Percentiles rank a stretch among this genome's conserved stretches.
Evolutionary conservation across 64 coral and sea anemone species (phyloP).

Genomic region (Montipora cactus): DNA sequence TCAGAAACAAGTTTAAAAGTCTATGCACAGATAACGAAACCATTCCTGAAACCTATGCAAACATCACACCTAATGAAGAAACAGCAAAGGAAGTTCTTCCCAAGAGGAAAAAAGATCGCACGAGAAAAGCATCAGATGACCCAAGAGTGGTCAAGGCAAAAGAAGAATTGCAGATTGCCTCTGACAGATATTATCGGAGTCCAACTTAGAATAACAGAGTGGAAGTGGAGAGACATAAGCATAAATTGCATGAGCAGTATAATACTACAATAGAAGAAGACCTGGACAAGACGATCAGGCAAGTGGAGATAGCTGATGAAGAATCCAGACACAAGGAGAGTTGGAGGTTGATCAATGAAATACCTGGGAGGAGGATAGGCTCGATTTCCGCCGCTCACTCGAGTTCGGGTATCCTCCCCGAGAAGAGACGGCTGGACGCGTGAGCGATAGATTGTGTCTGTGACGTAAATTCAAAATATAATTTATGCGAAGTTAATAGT

Average conservation of each 20-base stretch:
- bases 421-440: no score
- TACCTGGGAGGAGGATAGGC: slow-evolving; percentile 4
- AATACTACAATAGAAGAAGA: background rate
- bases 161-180: slow-evolving; percentile 4
- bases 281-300: slow-evolving; percentile 17
- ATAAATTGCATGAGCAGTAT: background rate
- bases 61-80: background rate
- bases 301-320: background rate
- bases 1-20: background rate
- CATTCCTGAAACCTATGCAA: background rate
- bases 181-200: background rate
- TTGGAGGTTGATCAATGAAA: slow-evolving; percentile 20
- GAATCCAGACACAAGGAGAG: background rate
- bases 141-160: slow-evolving; percentile 15
- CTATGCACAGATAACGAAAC: background rate
- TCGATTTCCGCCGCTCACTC: no score
- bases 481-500: no score
- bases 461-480: no score
- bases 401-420: no score
- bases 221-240: background rate
- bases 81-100: background rate
- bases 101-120: background rate
- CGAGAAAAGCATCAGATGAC: background rate
- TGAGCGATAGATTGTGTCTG: no score
- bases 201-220: background rate